Evolutionary conservation across 2,113 vertebrate species (phyloP), one percentile per base, ranked within the genome.

Genomic region (Kryptolebias marmoratus): DNA sequence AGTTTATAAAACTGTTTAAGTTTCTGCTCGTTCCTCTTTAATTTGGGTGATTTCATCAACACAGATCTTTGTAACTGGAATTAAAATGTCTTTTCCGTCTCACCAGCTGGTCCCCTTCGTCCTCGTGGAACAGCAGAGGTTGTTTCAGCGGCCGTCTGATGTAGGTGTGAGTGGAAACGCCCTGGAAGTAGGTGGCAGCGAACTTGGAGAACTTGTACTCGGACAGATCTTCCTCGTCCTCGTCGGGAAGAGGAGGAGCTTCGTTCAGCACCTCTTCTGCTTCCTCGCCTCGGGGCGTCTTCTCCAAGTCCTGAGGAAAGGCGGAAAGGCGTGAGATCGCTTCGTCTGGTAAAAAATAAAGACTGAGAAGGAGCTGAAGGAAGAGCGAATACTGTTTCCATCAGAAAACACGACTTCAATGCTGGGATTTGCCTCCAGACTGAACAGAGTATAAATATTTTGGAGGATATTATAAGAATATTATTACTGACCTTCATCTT

Each of bases 151-250:
- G 95, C 1, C 98, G 93, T 12, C 96, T 92, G 66, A 96, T 91
- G 64, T 99, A 98, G 0, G 95, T 95, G 86, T 97, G 93, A 0
- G 96, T 97, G 1, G 95, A 96, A 0, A 97, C 96, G 55, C 97
- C 96, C 89, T 99, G 98, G 91, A 99, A 99, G 87, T 99, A 99
- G 0, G 98, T 98, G 75, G 98, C 97, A 0, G 97, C 94, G 18
- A 98, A 99, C 92, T 99, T 99, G 84, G 97, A 95, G 75, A 98
- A 99, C 72, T 98, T 99, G 63, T 98, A 98, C 80, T 99, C 96
- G 0, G 97, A 98, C 60, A 99, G 92, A 72, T 99, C 97, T 73
- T 98, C 97, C 9, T 97, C 95, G 0, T 98, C 98, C 44, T 99
- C 98, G 0, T 97, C 96, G 0, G 98, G 98, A 60, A 99, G 89